Base-by-base conservation (phyloP, 2,797 vertebrate genomes). In the Acanthopagrus latus region DNA sequence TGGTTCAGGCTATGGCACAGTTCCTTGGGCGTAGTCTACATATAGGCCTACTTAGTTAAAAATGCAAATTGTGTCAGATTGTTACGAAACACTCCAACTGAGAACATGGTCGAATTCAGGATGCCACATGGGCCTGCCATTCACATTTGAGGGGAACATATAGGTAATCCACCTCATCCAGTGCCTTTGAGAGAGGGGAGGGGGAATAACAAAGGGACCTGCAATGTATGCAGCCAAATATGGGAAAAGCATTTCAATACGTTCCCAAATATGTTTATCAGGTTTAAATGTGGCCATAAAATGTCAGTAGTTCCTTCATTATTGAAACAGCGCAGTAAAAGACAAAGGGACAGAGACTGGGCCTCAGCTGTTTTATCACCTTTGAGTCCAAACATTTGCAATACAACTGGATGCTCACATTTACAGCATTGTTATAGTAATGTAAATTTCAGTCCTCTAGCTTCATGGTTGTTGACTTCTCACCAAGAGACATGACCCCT, bases 231-330 rank as follows among this genome's bases (percentile, higher is more conserved):
- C 59, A 69, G 82, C 94, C 93, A 94, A 96, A 96, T 93, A 97
- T 94, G 95, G 95, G 90, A 92, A 96, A 96, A 95, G 89, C 92
- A 96, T 95, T 95, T 94, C 71, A 80, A 91, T 92, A 81, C 47
- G 76, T 86, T 94, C 80, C 75, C 90, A 64, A 78, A 92, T 89
- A 90, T 79, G 48, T 74, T 71, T 87, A 93, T 94, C 90, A 93
- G 89, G 85, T 95, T 94, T 93, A 92, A 92, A 92, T 88, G 91
- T 89, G 91, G 93, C 92, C 48, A 64, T 69, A 80, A 69, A 74
- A 91, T 44, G 91, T 89, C 95, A 95, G 92, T 94, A 94, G 95
- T 64, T 86, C 82, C 74, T 78, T 75, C 48, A 54, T 79, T 57
- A 63, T 17, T 52, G 68, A 62, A 55, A 76, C 56, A 52, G 56